Evolutionary conservation across 2,888 invertebrate species (phyloP), one percentile per base, ranked within the genome.

Genomic region (Thalpophila matura): DNA sequence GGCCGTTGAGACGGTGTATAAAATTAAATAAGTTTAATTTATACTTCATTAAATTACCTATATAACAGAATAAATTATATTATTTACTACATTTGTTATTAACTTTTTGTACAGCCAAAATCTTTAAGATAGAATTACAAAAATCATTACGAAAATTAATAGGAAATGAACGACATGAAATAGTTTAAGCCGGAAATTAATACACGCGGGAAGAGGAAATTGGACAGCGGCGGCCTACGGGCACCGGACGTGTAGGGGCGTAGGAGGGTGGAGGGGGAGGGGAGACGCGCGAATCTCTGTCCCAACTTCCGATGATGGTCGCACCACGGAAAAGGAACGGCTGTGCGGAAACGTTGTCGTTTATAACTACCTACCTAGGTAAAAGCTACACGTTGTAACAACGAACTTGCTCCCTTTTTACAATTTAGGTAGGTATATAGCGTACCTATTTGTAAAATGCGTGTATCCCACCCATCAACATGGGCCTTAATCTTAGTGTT

Each of bases 171-270:
- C 89, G 87, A 87, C 86, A 84, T 85, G 80, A 83, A 88, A 88
- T 89, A 89, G 90, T 89, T 88, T 86, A 87, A 87, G 86, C 86
- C 92, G 93, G 93, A 94, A 93, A 94, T 93, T 91, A 92, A 92
- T 89, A 90, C 88, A 91, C 89, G 89, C 91, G 91, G 89, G 90
- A 92, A 91, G 87, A 94, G 94, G 95, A 95, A 95, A 94, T 95
- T 93, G 92, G 91, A 90, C 86, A 87, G 88, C 85, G 87, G 85
- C 82, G 86, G 89, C 86, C 88, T 86, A 86, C 83, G 85, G 89
- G 87, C 80, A 84, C 88, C 89, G 93, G 93, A 93, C 86, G 86
- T 86, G 77, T 72, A 86, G 86, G 88, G 87, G 82, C 79, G 73
- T 73, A 68, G 77, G 80, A 79, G 81, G 80, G 64, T 71, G 77